phyloP scores from a whole-genome alignment of 2,888 invertebrate species.

The Stramonita haemastoma region DNA sequence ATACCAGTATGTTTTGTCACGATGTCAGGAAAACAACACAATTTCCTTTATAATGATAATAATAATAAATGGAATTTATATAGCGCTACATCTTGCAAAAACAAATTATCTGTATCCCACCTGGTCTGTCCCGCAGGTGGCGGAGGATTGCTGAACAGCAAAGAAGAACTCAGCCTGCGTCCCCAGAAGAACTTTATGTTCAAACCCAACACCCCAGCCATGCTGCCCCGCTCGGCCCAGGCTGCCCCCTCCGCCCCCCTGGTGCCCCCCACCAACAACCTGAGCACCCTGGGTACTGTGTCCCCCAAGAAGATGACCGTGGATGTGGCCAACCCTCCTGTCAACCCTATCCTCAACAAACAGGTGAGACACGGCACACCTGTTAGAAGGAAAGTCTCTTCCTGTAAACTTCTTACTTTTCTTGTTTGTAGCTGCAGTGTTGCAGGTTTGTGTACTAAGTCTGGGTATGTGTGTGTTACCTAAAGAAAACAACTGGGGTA shows the following conservation, averaged over 20 bases:
- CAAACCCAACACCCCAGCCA: constrained; percentile 85
- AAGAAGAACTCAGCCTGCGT: constrained; percentile 82
- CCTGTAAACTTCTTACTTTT: too few species aligned
- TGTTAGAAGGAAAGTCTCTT: too few species aligned
- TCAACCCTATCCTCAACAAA: constrained; percentile 69
- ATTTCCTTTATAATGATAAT: too few species aligned
- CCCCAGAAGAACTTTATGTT: constrained; percentile 93
- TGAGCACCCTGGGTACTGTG: constrained; percentile 44
- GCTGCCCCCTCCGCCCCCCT: constrained; percentile 57
- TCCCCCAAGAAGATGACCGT: constrained; percentile 39
- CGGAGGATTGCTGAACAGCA: constrained; percentile 30
- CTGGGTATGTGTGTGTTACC: too few species aligned
- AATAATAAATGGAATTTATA: too few species aligned
- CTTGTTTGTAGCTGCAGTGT: too few species aligned
- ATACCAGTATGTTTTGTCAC: too few species aligned
- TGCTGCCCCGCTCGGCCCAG: constrained; percentile 77
- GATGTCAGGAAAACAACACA: too few species aligned
- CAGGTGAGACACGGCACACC: constrained; percentile 54
- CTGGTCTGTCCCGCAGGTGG: not conserved
- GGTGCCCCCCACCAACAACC: constrained; percentile 38
- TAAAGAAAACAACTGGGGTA: too few species aligned
- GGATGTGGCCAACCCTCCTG: constrained; percentile 41
- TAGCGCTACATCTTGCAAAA: too few species aligned
- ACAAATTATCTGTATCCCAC: not conserved
- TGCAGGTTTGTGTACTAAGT: too few species aligned